Conservation (phyloP, 2,888 invertebrate genomes). For the Ophraella communa region DNA sequence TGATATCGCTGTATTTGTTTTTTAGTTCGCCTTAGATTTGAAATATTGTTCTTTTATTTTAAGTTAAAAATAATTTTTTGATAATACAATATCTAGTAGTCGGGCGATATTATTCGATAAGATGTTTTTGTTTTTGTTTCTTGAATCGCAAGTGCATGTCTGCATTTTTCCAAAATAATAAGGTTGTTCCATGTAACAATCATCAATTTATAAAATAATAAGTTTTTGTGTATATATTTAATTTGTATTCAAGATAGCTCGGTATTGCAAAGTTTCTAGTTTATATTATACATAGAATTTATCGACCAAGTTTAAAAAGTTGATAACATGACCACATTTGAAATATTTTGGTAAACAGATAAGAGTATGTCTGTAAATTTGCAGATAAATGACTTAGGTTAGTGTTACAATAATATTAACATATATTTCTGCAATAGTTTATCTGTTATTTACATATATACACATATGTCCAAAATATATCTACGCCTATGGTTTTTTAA, state of each 20-base stretch:
- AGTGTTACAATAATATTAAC: conserved; percentile 32
- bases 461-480: too few species aligned
- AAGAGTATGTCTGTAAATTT: conserved; percentile 24
- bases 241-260: too few species aligned
- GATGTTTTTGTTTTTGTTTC: not conserved
- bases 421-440: not conserved
- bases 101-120: not conserved
- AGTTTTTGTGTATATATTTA: too few species aligned
- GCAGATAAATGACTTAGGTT: conserved; percentile 34
- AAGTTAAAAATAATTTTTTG: not conserved
- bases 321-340: conserved; percentile 17
- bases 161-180: not conserved
- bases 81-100: not conserved
- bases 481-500: too few species aligned
- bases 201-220: too few species aligned
- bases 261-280: too few species aligned
- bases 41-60: not conserved
- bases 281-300: not conserved
- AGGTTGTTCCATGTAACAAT: too few species aligned
- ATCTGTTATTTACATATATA: too few species aligned
- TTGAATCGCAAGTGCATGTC: too few species aligned
- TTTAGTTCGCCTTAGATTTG: not conserved
- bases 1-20: conserved; percentile 6
- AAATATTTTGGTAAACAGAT: conserved; percentile 17
- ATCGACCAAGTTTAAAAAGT: not conserved